These are phyloP conservation scores for Chaetops frenatus DNA, from an alignment of 2,113 vertebrate genomes.

Conservation along the genomic window DNA sequence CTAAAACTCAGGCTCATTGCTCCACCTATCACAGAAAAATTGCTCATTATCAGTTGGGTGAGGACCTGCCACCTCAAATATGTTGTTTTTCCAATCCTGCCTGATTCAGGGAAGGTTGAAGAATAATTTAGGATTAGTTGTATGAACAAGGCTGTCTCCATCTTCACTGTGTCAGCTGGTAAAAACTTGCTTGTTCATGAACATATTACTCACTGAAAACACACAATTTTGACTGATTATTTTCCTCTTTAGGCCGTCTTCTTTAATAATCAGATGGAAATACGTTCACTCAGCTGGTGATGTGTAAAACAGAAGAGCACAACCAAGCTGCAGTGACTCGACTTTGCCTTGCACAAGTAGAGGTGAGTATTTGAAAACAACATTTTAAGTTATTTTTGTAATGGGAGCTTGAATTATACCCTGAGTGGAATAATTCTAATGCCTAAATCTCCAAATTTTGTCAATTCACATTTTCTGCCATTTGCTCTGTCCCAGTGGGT, in stretches of 20 bases:
- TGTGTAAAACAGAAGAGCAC: neutral
- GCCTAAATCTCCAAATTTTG: neutral
- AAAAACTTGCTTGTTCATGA: neutral
- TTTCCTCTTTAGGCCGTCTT: neutral
- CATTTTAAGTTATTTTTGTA: neutral
- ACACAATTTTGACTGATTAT: neutral
- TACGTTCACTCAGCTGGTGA: neutral
- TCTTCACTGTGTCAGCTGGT: neutral
- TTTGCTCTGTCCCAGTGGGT: neutral
- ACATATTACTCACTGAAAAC: neutral
- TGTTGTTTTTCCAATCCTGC: neutral
- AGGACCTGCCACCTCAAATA: neutral
- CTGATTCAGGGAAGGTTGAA: neutral
- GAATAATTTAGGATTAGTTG: neutral
- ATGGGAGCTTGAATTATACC: neutral
- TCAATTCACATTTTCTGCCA: neutral
- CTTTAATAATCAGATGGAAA: neutral
- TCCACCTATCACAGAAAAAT: neutral
- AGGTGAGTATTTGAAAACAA: neutral
- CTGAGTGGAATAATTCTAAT: neutral
- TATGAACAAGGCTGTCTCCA: neutral
- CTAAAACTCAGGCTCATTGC: neutral
- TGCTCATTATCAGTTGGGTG: neutral
- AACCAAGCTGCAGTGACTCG: neutral
- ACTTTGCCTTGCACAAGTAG: neutral